Conservation (phyloP, 2,888 invertebrate genomes). For the Synergus japonicus region DNA sequence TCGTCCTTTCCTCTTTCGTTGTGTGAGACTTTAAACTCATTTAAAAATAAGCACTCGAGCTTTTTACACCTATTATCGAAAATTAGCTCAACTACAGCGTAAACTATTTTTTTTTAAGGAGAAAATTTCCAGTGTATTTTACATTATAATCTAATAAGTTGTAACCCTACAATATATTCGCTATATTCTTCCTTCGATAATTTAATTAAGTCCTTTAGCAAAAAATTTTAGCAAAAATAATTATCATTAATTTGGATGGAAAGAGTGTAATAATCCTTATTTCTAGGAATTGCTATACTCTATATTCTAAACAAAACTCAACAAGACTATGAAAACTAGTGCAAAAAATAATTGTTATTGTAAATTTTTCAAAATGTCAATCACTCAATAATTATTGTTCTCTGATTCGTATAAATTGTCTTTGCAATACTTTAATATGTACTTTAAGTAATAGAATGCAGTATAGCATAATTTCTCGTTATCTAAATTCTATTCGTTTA, state of each 20-base stretch:
- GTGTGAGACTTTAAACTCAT: constrained; percentile 13
- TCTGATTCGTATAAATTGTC: constrained; percentile 5
- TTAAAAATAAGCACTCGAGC: background rate
- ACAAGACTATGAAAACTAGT: background rate
- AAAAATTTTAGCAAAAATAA: constrained; percentile 17
- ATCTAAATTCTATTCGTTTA: too few species aligned
- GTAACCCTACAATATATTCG: background rate
- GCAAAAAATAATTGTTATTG: background rate
- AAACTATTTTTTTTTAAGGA: background rate
- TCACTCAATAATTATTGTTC: constrained; percentile 28
- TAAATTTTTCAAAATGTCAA: background rate
- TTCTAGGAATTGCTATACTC: background rate
- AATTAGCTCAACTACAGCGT: background rate
- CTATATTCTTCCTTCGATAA: background rate
- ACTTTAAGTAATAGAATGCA: background rate
- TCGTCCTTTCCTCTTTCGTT: constrained; percentile 1
- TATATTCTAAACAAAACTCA: background rate
- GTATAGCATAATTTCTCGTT: background rate
- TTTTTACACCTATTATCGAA: background rate
- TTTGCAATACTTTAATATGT: background rate
- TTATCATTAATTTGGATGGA: constrained; percentile 20
- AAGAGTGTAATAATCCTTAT: background rate
- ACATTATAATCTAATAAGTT: too few species aligned
- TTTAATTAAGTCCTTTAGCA: background rate
- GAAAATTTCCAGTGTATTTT: background rate